phyloP scores from a whole-genome alignment of 2,888 invertebrate genomes.

The Athalia rosae region DNA sequence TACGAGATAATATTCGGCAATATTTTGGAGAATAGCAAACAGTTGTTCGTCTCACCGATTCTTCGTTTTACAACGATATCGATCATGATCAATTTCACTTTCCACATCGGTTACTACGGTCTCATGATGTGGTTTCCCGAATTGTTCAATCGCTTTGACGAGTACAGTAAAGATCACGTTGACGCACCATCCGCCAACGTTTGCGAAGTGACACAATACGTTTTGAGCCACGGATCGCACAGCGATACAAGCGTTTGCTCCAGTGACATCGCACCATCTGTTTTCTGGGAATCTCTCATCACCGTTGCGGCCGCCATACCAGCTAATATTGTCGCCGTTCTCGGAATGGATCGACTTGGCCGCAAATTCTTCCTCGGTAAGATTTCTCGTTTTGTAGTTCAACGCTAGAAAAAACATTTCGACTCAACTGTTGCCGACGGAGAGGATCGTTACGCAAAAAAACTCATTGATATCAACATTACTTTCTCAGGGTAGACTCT shows the following conservation, averaged over 20 bases:
- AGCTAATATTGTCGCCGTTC: constrained; percentile 87
- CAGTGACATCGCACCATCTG: constrained; percentile 84
- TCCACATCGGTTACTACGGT: constrained; percentile 96
- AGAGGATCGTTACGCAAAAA: no score
- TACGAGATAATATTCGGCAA: constrained; percentile 84
- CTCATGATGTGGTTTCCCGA: constrained; percentile 99
- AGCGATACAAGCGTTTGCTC: constrained; percentile 78
- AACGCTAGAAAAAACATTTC: no score
- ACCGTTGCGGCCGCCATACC: constrained; percentile 91
- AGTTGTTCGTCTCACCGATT: constrained; percentile 87
- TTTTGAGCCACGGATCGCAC: constrained; percentile 81
- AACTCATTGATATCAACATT: no score
- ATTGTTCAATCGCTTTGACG: constrained; percentile 92
- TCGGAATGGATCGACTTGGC: constrained; percentile 90
- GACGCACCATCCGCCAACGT: constrained; percentile 72
- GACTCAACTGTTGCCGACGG: no score
- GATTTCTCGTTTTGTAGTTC: constrained; percentile 36
- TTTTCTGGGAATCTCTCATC: constrained; percentile 90
- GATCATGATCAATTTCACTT: constrained; percentile 92
- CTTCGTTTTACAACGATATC: constrained; percentile 89
- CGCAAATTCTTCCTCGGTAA: constrained; percentile 88
- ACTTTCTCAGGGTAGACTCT: no score
- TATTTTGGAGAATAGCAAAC: constrained; percentile 88
- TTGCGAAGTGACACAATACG: constrained; percentile 86
- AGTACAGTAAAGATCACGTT: constrained; percentile 82